Evolutionary conservation across 2,888 invertebrate genomes (phyloP).

Genomic region (Mamestra brassicae): DNA sequence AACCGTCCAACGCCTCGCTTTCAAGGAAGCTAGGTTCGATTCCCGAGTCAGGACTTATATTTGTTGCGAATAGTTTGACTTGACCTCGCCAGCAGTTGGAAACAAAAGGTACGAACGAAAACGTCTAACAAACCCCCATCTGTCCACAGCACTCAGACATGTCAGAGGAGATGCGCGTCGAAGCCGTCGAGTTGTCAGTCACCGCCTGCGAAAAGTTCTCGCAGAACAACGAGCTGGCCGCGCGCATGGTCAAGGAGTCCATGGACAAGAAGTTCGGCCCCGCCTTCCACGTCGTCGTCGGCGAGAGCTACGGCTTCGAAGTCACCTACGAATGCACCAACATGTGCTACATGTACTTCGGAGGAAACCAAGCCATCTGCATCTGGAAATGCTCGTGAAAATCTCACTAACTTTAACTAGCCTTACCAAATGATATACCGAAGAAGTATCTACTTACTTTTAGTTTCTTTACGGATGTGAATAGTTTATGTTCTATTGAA

Average conservation of each 20-base stretch:
- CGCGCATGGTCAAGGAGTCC: slow-evolving; percentile 98
- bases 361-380: slow-evolving; percentile 96
- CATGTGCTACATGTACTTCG: slow-evolving; percentile 97
- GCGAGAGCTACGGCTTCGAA: slow-evolving; percentile 98
- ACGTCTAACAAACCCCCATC: slow-evolving; percentile 28
- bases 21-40: neutral
- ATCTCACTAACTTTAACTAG: slow-evolving; percentile 32
- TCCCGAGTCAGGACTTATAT: neutral
- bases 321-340: slow-evolving; percentile 97
- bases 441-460: slow-evolving; percentile 41
- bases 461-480: slow-evolving; percentile 43
- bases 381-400: slow-evolving; percentile 96
- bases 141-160: slow-evolving; percentile 96
- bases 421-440: slow-evolving; percentile 55
- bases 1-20: neutral
- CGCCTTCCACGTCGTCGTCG: slow-evolving; percentile 98
- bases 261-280: slow-evolving; percentile 99
- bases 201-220: slow-evolving; percentile 98
- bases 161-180: slow-evolving; percentile 97
- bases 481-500: slow-evolving; percentile 37
- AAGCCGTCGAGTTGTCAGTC: slow-evolving; percentile 97
- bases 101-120: neutral
- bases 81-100: neutral
- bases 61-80: neutral
- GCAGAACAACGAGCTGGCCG: slow-evolving; percentile 96